A percentile compares a stretch with the other conserved stretches of the same genome.
Evolutionary conservation across 2,888 invertebrate species (phyloP).

Genomic region (Macrosoma leucophasiata): DNA sequence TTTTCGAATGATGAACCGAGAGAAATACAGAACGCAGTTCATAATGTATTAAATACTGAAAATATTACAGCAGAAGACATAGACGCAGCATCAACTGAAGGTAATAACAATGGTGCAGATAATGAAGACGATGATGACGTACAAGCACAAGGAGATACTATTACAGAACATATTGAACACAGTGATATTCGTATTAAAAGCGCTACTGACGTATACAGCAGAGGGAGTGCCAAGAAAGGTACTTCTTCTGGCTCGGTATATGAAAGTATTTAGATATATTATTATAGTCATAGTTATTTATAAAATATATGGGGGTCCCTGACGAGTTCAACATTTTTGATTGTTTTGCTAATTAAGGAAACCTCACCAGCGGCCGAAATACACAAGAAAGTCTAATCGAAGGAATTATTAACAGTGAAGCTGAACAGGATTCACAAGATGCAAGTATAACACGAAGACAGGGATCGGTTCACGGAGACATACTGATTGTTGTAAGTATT

Average conservation of each 20-base stretch:
- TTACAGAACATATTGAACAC: slow-evolving; percentile 58
- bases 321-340: slow-evolving; percentile 70
- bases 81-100: slow-evolving; percentile 43
- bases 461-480: slow-evolving; percentile 54
- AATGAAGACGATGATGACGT: slow-evolving; percentile 76
- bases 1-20: slow-evolving; percentile 1
- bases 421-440: slow-evolving; percentile 67
- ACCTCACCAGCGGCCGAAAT: slow-evolving; percentile 59
- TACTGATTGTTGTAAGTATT: slow-evolving; percentile 67
- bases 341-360: slow-evolving; percentile 75
- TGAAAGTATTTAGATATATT: slow-evolving; percentile 58
- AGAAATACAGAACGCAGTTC: background rate
- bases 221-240: slow-evolving; percentile 48
- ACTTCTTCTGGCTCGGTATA: slow-evolving; percentile 65
- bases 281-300: slow-evolving; percentile 37
- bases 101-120: slow-evolving; percentile 54
- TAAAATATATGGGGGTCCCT: slow-evolving; percentile 61
- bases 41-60: too few species aligned
- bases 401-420: slow-evolving; percentile 65
- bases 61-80: slow-evolving; percentile 45
- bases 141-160: slow-evolving; percentile 63
- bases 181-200: slow-evolving; percentile 56
- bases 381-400: slow-evolving; percentile 68
- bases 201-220: slow-evolving; percentile 52
- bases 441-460: slow-evolving; percentile 61